Conservation (phyloP, 2,888 invertebrate species). For the Papilio elwesi region DNA sequence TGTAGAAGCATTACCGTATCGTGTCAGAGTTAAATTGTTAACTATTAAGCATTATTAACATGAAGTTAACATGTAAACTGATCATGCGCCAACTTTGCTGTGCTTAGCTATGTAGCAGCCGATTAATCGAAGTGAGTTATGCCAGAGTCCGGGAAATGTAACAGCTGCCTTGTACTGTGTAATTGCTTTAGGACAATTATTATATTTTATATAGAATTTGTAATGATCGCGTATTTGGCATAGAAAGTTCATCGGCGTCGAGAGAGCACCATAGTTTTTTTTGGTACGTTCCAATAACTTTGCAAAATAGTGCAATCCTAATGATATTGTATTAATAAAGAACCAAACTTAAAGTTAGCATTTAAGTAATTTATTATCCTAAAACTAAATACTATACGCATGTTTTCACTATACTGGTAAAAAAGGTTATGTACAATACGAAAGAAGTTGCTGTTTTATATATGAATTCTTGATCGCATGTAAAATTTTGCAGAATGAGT, state of each 20-base stretch:
- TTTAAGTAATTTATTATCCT: constrained; percentile 85
- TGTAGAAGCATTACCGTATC: constrained; percentile 15
- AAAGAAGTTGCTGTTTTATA: constrained; percentile 85
- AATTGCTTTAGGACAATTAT: constrained; percentile 73
- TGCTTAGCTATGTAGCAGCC: constrained; percentile 25
- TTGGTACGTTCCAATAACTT: constrained; percentile 79
- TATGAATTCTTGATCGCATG: constrained; percentile 85
- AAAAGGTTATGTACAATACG: constrained; percentile 84
- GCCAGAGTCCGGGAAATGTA: constrained; percentile 57
- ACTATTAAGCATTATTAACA: constrained; percentile 10
- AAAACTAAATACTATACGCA: constrained; percentile 84
- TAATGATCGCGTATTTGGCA: constrained; percentile 73
- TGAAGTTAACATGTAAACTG: constrained; percentile 25
- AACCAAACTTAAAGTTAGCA: constrained; percentile 84
- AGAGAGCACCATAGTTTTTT: constrained; percentile 78
- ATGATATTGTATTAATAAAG: constrained; percentile 85
- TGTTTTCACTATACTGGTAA: constrained; percentile 85
- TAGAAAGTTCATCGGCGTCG: constrained; percentile 83
- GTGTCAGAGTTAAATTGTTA: constrained; percentile 10
- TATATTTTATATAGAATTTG: constrained; percentile 72
- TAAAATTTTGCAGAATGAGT: constrained; percentile 85
- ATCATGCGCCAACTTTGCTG: constrained; percentile 28
- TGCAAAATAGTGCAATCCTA: constrained; percentile 83
- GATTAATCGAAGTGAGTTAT: constrained; percentile 50
- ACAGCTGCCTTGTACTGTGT: constrained; percentile 78